A percentile compares a stretch with the other conserved stretches of the same genome.
Conservation (phyloP, 2,113 vertebrate genomes). For the Hippocampus mohnikei region DNA sequence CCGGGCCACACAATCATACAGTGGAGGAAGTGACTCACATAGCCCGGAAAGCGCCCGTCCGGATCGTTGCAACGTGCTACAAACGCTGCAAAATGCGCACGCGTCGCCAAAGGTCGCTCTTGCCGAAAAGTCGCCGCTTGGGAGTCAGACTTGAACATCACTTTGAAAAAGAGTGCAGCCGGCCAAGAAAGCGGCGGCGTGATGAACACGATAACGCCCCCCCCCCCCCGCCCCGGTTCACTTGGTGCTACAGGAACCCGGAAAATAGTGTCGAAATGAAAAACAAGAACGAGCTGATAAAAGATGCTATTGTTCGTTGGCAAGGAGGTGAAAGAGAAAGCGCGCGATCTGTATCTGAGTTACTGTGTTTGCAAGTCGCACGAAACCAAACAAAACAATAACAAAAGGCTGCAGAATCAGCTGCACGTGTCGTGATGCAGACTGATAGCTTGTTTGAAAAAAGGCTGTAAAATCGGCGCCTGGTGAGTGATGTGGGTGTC, state of each 20-base stretch:
- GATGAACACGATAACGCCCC: slow-evolving; percentile 18
- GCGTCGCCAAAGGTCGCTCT: slow-evolving; percentile 29
- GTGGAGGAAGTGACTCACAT: slow-evolving; percentile 57
- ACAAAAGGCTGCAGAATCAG: slow-evolving; percentile 1
- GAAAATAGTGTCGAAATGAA: slow-evolving; percentile 12
- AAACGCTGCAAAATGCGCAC: slow-evolving; percentile 19
- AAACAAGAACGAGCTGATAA: slow-evolving; percentile 35
- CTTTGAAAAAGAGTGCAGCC: no score
- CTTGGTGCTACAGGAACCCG: slow-evolving; percentile 1
- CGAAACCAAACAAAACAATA: neutral
- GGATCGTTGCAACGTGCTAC: slow-evolving; percentile 39
- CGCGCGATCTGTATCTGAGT: slow-evolving; percentile 1
- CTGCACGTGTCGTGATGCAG: neutral
- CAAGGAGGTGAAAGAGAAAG: slow-evolving; percentile 30
- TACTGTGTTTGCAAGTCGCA: slow-evolving; percentile 19
- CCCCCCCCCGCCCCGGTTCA: neutral
- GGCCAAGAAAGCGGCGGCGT: neutral
- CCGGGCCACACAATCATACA: slow-evolving; percentile 23
- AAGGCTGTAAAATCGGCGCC: no score
- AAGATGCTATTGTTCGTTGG: slow-evolving; percentile 18
- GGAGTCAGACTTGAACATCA: neutral
- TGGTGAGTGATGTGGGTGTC: no score
- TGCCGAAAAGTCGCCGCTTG: slow-evolving; percentile 12
- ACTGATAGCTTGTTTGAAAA: neutral
- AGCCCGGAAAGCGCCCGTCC: slow-evolving; percentile 42